Base-by-base conservation (phyloP, 2,113 vertebrate genomes). In the Mellivora capensis region DNA sequence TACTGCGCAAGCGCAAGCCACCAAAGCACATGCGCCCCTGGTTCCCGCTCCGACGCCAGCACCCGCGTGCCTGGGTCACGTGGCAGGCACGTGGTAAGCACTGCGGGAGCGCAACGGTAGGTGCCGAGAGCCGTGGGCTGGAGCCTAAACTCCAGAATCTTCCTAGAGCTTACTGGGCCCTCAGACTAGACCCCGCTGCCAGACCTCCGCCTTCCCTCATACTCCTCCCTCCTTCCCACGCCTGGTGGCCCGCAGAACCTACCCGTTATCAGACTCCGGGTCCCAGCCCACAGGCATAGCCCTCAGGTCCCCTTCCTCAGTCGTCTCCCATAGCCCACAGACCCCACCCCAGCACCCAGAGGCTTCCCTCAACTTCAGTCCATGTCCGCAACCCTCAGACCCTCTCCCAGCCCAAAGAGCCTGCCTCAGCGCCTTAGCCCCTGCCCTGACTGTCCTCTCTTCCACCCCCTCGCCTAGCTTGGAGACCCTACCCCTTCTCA, bases 11-110 rank as follows among this genome's bases (percentile, higher is more conserved):
- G 47, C 0, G 10, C 13, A 39, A 6, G 20, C 5, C 57, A 6
- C 49, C 8, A 44, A 0, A n/a, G 29, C 42, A 13, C 90, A 31
- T 15, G 89, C 7, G 10, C 91, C 39, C 2, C 31, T 67, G 25
- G 7, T 80, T 92, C 69, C 39, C 0, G 14, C 72, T 23, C 27
- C 20, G 13, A 8, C 0, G 0, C 42, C 20, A 1, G 8, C 47
- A 8, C 29, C 0, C 3, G 54, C 0, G 62, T 12, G 0, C n/a
- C 1, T 6, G 37, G 23, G 87, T 96, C 89, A 90, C 49, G 57
- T 71, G 90, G 39, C 37, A 29, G 64, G 47, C 94, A 74, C 71
- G 34, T 29, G 88, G 14, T 1, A 54, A 4, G 47, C 52, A 7
- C 87, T 17, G 0, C 6, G 3, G 0, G 14, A 42, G 52, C 37